phyloP scores from a whole-genome alignment of 1,140 invertebrate genomes.

The Campoletis sonorensis region DNA sequence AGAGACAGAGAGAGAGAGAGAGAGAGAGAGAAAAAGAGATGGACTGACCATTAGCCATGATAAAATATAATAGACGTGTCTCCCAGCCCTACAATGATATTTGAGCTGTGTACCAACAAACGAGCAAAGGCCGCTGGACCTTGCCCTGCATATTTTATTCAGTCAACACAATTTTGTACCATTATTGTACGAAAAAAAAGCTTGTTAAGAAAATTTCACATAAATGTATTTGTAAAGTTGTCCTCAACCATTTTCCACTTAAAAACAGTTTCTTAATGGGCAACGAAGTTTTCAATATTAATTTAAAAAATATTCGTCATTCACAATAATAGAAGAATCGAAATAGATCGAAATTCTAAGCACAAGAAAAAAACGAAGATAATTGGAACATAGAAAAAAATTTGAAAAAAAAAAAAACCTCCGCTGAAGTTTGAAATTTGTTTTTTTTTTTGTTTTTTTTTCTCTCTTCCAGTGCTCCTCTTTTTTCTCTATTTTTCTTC shows the following conservation, averaged over 20 bases:
- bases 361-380: too few species aligned
- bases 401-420: too few species aligned
- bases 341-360: too few species aligned
- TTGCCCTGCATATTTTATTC: constrained; percentile 37
- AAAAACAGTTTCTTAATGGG: too few species aligned
- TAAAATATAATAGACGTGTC: constrained; percentile 41
- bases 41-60: constrained; percentile 33
- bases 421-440: too few species aligned
- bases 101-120: constrained; percentile 1
- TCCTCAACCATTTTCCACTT: background rate
- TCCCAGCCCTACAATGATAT: background rate
- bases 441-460: too few species aligned
- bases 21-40: background rate
- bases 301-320: too few species aligned
- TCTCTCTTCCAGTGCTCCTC: too few species aligned
- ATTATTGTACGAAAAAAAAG: background rate
- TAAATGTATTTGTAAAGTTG: background rate
- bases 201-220: background rate
- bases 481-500: background rate
- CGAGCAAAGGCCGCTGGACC: constrained; percentile 24
- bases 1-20: constrained; percentile 5
- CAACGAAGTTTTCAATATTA: too few species aligned
- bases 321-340: too few species aligned
- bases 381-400: too few species aligned
- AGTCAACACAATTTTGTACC: constrained; percentile 23